These are phyloP conservation scores for Todus mexicanus DNA, from an alignment of 2,797 vertebrate genomes.

Conservation along the genomic window DNA sequence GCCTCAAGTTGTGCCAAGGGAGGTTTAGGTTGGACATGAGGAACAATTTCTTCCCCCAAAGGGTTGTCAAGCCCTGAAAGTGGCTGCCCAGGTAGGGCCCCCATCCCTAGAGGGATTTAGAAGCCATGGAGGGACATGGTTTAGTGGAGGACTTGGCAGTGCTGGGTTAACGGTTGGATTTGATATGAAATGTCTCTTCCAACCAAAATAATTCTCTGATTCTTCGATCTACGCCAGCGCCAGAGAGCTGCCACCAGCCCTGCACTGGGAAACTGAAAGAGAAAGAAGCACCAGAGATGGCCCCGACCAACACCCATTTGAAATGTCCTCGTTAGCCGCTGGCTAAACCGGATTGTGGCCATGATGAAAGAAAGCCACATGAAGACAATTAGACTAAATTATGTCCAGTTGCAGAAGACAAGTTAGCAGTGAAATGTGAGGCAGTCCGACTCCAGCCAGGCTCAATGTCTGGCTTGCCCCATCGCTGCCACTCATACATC, in stretches of 20 bases:
- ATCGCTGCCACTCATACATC: slow-evolving; percentile 74
- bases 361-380: slow-evolving; percentile 3
- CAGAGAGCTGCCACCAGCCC: background rate
- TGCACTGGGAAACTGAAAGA: background rate
- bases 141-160: background rate
- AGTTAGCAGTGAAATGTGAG: slow-evolving; percentile 23
- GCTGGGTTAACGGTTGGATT: background rate
- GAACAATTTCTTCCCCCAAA: background rate
- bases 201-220: background rate
- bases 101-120: background rate
- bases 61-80: background rate
- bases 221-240: background rate
- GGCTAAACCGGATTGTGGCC: background rate
- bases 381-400: slow-evolving; percentile 73
- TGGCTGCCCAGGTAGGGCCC: background rate
- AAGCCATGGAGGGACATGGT: background rate
- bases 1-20: background rate
- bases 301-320: background rate
- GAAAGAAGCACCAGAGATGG: background rate
- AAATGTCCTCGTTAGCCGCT: background rate
- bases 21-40: background rate
- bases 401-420: slow-evolving; percentile 42
- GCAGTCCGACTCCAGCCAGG: slow-evolving; percentile 55
- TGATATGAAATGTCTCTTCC: background rate
- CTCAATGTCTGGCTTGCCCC: slow-evolving; percentile 67